Evolutionary conservation across 2,797 vertebrate species (phyloP), one percentile per base, ranked within the genome.

Genomic region (Gymnothorax reevesii): DNA sequence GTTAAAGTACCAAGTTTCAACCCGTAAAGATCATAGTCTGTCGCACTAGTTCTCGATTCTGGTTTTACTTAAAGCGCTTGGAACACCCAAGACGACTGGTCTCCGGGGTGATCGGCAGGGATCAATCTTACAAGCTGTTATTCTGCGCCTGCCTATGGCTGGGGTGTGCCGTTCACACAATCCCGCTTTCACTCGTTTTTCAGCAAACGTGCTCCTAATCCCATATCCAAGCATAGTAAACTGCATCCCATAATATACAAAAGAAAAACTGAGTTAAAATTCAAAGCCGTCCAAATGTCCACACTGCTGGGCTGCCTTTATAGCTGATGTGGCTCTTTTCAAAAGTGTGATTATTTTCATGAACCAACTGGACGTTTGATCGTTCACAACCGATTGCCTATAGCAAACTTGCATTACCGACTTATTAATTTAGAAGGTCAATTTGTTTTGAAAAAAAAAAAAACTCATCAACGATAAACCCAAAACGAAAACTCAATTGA

Each of bases 51-150:
- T 52, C 77, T 54, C 52, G 33, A 83, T 77, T 27, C n/a, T 84
- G 82, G 71, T 86, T 80, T 60, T 85, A 82, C 71, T 86, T 80
- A 42, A 49, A 90, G 52, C 92, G 95, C 90, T 25, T 92, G 92
- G 96, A 97, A 97, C 96, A 97, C 96, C 96, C 96, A 97, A 96
- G 96, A 94, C 93, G 96, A 93, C 92, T 92, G 94, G 96, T 86
- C 33, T 84, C 88, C 96, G 84, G 94, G 96, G 96, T 96, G 95
- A 97, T 96, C 96, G 96, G 95, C 95, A 94, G 42, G 95, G 93
- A 93, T 95, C 94, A 94, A 92, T 94, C 95, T 95, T 96, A 95
- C 95, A 93, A 95, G 95, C 95, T 94, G 95, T 95, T 95, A 96
- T 96, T 96, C 95, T 42, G 75, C 91, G 71, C 88, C 87, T 92